Conservation (phyloP, 2,888 invertebrate species). For the Mythimna vitellina region DNA sequence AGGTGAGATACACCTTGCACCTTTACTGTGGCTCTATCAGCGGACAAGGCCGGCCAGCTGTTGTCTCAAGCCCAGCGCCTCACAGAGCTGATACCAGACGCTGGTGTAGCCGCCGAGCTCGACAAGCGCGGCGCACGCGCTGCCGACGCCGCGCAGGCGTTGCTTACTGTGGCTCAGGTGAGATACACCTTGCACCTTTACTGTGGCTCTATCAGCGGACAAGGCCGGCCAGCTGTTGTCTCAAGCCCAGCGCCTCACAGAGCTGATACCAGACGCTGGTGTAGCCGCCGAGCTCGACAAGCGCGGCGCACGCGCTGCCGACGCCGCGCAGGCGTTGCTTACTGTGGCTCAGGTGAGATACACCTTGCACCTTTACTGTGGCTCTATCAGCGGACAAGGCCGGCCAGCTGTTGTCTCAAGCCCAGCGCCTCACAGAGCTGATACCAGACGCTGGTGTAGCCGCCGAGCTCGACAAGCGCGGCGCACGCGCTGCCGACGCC, state of each 20-base stretch:
- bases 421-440: conserved; percentile 66
- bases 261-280: conserved; percentile 52
- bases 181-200: too few relatives aligned
- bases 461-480: conserved; percentile 64
- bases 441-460: conserved; percentile 56
- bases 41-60: conserved; percentile 69
- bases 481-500: conserved; percentile 64
- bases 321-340: conserved; percentile 69
- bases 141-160: conserved; percentile 68
- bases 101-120: conserved; percentile 58
- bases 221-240: too few relatives aligned
- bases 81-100: conserved; percentile 56
- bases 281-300: conserved; percentile 66
- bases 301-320: conserved; percentile 63
- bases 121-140: conserved; percentile 63
- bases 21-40: conserved; percentile 71
- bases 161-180: conserved; percentile 68
- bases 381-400: conserved; percentile 70
- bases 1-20: conserved; percentile 60
- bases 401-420: conserved; percentile 67
- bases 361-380: too few relatives aligned
- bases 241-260: conserved; percentile 67
- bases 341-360: conserved; percentile 62
- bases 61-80: conserved; percentile 68
- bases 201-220: too few relatives aligned